A percentile compares a stretch with the other conserved stretches of the same genome.
Conservation (phyloP, 2,888 invertebrate genomes). For the Aleiodes testaceus region DNA sequence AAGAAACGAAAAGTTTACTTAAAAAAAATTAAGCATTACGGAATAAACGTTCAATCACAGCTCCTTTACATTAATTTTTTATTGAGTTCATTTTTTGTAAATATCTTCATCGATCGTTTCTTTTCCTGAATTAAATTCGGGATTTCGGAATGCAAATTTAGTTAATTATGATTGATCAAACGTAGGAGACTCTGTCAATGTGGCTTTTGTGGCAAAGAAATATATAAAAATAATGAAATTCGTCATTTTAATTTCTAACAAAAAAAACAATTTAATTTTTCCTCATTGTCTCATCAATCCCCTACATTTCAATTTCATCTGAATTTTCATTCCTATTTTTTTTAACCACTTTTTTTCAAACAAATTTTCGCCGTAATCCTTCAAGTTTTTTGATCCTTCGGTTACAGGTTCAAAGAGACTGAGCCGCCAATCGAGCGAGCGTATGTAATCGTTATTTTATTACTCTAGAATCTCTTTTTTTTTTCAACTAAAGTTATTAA, state of each 20-base stretch:
- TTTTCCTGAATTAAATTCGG: no score
- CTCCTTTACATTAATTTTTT: no score
- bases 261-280: neutral
- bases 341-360: neutral
- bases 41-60: no score
- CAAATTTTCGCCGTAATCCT: conserved; percentile 25
- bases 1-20: no score
- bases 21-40: no score
- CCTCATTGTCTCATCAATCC: neutral
- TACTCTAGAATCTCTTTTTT: conserved; percentile 60
- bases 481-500: neutral
- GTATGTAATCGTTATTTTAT: conserved; percentile 80
- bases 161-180: conserved; percentile 8
- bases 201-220: conserved; percentile 32
- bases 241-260: neutral
- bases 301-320: neutral
- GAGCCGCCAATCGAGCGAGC: conserved; percentile 88
- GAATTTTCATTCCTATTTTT: conserved; percentile 15
- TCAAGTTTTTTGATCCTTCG: conserved; percentile 68
- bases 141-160: neutral
- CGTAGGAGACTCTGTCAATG: conserved; percentile 32
- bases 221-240: neutral
- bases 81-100: no score
- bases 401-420: conserved; percentile 89
- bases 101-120: no score